Conservation (phyloP, 2,113 vertebrate species). For the Gavialis gangeticus region DNA sequence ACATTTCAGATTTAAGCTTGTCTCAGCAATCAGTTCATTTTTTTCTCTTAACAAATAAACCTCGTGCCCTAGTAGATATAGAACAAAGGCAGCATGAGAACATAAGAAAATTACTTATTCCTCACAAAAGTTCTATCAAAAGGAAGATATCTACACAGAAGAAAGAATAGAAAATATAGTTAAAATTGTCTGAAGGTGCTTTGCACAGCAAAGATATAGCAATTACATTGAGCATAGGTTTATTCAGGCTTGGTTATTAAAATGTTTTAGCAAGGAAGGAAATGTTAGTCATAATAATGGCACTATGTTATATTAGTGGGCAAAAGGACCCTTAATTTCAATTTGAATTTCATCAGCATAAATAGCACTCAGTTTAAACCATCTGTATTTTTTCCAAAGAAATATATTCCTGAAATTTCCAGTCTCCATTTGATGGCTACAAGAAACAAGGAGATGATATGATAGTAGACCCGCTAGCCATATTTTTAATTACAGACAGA, state of each 20-base stretch:
- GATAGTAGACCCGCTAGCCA: not conserved
- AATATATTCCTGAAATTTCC: not conserved
- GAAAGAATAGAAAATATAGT: not conserved
- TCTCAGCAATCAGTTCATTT: not conserved
- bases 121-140: not conserved
- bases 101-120: not conserved
- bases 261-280: not conserved
- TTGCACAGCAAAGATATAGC: not conserved
- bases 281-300: not conserved
- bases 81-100: not conserved
- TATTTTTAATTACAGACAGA: not conserved
- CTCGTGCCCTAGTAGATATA: not conserved
- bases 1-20: not conserved
- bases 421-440: not conserved
- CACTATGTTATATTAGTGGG: not conserved
- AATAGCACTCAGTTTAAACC: not conserved
- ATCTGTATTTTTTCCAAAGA: not conserved
- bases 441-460: not conserved
- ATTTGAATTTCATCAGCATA: not conserved
- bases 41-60: constrained; percentile 5
- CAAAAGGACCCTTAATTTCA: not conserved
- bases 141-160: not conserved
- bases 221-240: not conserved
- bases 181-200: not conserved
- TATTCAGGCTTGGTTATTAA: not conserved